These are phyloP conservation scores for Stichopus chloronotus DNA, from an alignment of 35 echinoderm and acorn worm species.

Conservation along the genomic window DNA sequence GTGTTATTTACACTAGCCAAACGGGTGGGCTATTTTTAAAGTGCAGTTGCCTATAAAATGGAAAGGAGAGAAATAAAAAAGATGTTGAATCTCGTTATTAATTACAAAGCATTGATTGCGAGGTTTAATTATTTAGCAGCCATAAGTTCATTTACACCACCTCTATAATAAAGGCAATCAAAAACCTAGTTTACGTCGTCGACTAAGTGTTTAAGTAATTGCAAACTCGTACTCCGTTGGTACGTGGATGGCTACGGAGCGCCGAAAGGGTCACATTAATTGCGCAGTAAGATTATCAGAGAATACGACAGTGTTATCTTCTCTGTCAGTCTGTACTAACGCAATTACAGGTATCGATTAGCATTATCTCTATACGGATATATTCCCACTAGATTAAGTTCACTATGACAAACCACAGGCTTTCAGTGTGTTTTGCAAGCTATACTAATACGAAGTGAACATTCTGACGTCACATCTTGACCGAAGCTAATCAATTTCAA, in stretches of 20 bases:
- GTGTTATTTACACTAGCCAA: neutral
- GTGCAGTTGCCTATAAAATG: neutral
- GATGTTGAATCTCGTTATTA: neutral
- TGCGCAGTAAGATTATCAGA: neutral
- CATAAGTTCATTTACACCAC: neutral
- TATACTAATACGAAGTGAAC: too few species aligned
- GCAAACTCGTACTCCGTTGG: neutral
- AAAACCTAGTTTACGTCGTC: neutral
- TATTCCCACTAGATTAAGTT: too few species aligned
- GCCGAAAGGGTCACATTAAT: neutral
- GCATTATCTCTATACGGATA: too few species aligned
- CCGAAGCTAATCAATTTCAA: too few species aligned
- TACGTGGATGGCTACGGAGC: neutral
- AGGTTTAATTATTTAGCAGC: neutral
- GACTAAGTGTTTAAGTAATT: neutral
- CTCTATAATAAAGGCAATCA: neutral
- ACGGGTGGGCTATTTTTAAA: neutral
- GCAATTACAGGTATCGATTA: too few species aligned
- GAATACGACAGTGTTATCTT: too few species aligned
- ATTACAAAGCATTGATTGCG: neutral
- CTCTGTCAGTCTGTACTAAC: too few species aligned
- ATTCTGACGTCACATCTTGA: too few species aligned
- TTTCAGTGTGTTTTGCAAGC: too few species aligned
- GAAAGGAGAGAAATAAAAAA: neutral
- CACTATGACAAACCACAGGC: too few species aligned